Evolutionary conservation across 2,113 vertebrate species (phyloP).

Genomic region (Prunella himalayana): DNA sequence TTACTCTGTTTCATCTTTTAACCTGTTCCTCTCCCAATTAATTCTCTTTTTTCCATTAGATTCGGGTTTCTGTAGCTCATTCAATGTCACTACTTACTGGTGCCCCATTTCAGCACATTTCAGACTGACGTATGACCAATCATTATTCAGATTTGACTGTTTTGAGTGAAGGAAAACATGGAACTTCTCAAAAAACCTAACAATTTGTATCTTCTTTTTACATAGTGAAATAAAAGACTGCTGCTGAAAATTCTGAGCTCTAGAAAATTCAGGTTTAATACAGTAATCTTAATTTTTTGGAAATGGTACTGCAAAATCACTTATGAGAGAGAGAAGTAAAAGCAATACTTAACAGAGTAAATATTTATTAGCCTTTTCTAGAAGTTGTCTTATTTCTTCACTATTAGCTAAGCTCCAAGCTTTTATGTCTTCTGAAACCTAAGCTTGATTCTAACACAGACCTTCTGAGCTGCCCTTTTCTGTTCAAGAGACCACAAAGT

Average conservation of each 20-base stretch:
- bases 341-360: not conserved
- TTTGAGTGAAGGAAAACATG: not conserved
- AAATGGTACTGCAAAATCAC: not conserved
- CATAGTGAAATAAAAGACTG: not conserved
- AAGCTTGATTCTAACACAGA: not conserved
- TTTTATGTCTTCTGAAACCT: not conserved
- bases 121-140: not conserved
- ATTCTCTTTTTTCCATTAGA: not conserved
- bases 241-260: not conserved
- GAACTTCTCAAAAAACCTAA: not conserved
- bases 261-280: not conserved
- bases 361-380: not conserved
- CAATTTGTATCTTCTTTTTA: not conserved
- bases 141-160: not conserved
- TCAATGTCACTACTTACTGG: not conserved
- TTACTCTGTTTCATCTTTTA: not conserved
- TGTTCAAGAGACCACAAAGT: not conserved
- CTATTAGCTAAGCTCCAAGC: not conserved
- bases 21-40: not conserved
- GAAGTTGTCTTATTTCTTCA: not conserved
- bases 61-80: not conserved
- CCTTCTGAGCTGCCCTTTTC: not conserved
- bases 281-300: not conserved
- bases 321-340: not conserved
- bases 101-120: not conserved